These are phyloP conservation scores for Stichodactyla mertensii DNA, from an alignment of 64 coral and sea anemone genomes.

Conservation along the genomic window DNA sequence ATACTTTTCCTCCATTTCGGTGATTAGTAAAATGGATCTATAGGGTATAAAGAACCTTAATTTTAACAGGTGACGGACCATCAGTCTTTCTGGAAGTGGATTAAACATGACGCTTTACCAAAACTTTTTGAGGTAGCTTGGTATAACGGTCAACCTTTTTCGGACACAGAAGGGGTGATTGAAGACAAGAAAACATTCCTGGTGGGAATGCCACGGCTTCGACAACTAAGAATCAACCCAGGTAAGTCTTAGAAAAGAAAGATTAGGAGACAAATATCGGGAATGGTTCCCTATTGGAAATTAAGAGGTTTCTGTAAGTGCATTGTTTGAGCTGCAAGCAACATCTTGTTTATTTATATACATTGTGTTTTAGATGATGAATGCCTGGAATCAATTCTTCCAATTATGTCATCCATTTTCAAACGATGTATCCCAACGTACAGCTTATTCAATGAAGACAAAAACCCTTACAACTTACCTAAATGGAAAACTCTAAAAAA, in stretches of 20 bases:
- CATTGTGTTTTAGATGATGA: not conserved
- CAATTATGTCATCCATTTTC: not conserved
- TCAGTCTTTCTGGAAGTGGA: constrained; percentile 4
- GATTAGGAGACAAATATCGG: no score
- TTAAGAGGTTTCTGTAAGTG: no score
- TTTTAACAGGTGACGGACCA: not conserved
- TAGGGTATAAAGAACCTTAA: no score
- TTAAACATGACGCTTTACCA: not conserved
- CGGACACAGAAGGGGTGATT: not conserved
- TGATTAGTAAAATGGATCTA: no score
- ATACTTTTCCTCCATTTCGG: no score
- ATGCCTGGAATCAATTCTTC: not conserved
- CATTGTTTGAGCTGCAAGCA: not conserved
- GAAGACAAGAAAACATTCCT: not conserved
- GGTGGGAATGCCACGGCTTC: constrained; percentile 15
- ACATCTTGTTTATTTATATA: not conserved
- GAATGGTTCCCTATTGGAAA: no score
- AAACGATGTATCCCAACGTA: constrained; percentile 36
- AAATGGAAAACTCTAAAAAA: constrained; percentile 23
- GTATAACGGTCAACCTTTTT: constrained; percentile 14
- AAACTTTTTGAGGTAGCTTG: not conserved
- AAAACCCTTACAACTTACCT: constrained; percentile 23
- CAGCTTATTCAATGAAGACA: constrained; percentile 29
- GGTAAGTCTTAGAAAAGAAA: not conserved
- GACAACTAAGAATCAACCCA: constrained; percentile 16